These are phyloP conservation scores for Tortricodes alternella DNA, from an alignment of 2,888 invertebrate species.

Conservation along the genomic window DNA sequence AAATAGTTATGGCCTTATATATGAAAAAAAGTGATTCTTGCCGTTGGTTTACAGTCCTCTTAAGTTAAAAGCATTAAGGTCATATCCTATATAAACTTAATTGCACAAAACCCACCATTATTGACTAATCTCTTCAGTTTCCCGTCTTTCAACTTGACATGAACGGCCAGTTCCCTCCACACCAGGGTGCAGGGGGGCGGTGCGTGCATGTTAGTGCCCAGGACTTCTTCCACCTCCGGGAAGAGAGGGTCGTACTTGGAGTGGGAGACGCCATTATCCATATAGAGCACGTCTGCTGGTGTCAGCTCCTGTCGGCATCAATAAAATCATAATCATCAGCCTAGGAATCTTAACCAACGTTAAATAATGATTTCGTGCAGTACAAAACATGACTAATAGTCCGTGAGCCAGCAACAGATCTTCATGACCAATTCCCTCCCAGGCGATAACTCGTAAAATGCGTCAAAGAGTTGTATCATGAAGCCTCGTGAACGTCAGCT, in stretches of 20 bases:
- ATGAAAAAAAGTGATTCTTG: no score
- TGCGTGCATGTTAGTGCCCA: slow-evolving; percentile 82
- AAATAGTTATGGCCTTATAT: no score
- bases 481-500: no score
- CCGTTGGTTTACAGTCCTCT: no score
- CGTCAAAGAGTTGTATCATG: no score
- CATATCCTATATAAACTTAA: neutral
- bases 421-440: no score
- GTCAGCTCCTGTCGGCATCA: slow-evolving; percentile 60
- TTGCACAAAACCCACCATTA: slow-evolving; percentile 79
- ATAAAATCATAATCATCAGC: no score
- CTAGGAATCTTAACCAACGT: no score
- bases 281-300: slow-evolving; percentile 44
- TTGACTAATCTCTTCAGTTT: slow-evolving; percentile 89
- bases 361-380: no score
- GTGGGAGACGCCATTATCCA: slow-evolving; percentile 41
- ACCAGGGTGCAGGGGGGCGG: slow-evolving; percentile 87
- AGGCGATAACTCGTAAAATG: no score
- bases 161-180: slow-evolving; percentile 91
- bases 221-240: slow-evolving; percentile 66
- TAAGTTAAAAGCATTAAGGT: neutral
- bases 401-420: no score
- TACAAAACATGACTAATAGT: no score
- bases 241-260: slow-evolving; percentile 56
- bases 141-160: slow-evolving; percentile 76